Base-by-base conservation (phyloP, 2,797 vertebrate genomes). In the Xenentodon cancila region DNA sequence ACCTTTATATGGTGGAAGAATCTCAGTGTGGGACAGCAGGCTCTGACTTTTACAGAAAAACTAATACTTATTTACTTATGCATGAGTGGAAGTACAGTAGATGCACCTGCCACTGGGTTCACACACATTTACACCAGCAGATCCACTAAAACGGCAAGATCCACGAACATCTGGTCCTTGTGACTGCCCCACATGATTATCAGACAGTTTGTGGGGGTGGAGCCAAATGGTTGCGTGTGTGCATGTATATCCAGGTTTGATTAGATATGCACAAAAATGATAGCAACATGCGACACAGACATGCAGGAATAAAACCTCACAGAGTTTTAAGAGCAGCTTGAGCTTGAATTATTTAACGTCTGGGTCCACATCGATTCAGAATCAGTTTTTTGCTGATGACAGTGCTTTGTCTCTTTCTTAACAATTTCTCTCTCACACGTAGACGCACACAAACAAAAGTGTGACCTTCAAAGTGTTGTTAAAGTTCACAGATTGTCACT, bases 101-200 rank as follows among this genome's bases (percentile, higher is more conserved):
- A 62, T 68, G 50, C 53, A 79, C 40, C 69, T 73, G 55, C 16
- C 21, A 37, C 9, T 32, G 5, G 2, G 52, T n/a, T 1, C 21
- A 21, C 12, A 27, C 47, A 37, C 51, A 43, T 32, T 25, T 43
- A 44, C 44, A 49, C 48, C 48, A 47, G 45, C 45, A 43, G 18
- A 54, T n/a, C 55, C 21, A 61, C 13, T 18, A 2, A 25, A 13
- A 79, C 22, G 20, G 12, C 1, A 40, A 40, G 13, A 15, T 15
- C 37, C 9, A 61, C 46, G 64, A 79, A 86, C 81, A 84, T 80
- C 77, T 84, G 79, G 64, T 53, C 60, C 48, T 74, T 80, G 59
- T 70, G 46, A 50, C 61, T 81, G 66, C 32, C 68, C 75, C 68
- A 81, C 65, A 75, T 84, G 75, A 34, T 64, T 49, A 53, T 63